Base-by-base conservation (phyloP, 1,140 invertebrate genomes). In the Cotesia glomerata region DNA sequence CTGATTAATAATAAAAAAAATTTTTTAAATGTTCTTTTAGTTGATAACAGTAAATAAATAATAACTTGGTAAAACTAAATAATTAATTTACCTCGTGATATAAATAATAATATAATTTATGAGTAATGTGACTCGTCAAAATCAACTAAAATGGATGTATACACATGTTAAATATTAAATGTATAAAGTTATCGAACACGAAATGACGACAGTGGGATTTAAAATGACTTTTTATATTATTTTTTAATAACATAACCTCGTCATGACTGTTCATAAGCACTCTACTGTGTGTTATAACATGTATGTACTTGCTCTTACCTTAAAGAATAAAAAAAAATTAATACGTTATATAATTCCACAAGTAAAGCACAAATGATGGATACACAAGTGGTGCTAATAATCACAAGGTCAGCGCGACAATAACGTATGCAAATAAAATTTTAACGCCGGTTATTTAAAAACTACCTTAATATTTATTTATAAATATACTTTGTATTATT, bases 381-480 rank as follows among this genome's bases (percentile, higher is more conserved):
- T 65, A 18, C 45, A 49, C 63, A 65, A 65, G 13, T n/a, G 34
- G 18, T 39, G 14, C 32, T 14, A 14, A 65, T 65, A 18, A 36
- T 61, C 59, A 35, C 63, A 65, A 65, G 63, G 63, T 49, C 63
- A 39, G 14, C 45, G 63, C 63, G 36, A 49, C 36, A 49, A 51
- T 39, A 65, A 18, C n/a, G 18, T 61, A 32, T 14, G n/a, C 39
- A 49, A n/a, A 26, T 49, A 14, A 65, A 14, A 14, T 35, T 26
- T 36, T 62, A 39, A 14, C 18, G 63, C 39, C 36, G 45, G 18
- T 51, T 65, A 65, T 65, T 65, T 45, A 14, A 45, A 45, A 65
- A 65, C 63, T 14, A 65, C 63, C 63, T 65, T 65, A 26, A 65
- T 45, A 39, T 49, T 65, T 49, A 45, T 65, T 36, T 39, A 45